phyloP scores from a whole-genome alignment of 2,888 invertebrate genomes.

The Drosophila macrospina region DNA sequence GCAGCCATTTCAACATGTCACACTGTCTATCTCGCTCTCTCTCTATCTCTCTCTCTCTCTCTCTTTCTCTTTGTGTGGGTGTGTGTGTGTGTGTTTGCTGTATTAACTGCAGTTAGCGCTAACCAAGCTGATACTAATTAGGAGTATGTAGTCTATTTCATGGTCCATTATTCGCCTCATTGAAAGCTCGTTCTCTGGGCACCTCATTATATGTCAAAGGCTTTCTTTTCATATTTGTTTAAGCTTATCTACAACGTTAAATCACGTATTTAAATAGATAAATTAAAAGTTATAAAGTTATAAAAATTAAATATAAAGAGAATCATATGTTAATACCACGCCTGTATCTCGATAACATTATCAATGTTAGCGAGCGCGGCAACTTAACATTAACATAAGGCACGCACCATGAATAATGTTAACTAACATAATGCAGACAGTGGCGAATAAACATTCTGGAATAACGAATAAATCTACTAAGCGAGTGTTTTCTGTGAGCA shows the following conservation, averaged over 20 bases:
- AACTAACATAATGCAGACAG: too few relatives aligned
- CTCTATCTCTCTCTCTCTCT: background rate
- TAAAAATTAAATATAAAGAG: too few relatives aligned
- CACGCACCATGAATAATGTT: too few relatives aligned
- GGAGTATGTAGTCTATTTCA: constrained; percentile 24
- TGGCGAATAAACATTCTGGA: too few relatives aligned
- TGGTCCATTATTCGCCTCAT: constrained; percentile 29
- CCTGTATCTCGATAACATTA: too few relatives aligned
- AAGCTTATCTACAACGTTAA: background rate
- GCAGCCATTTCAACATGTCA: constrained; percentile 36
- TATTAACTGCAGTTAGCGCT: constrained; percentile 11
- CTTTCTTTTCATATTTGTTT: too few relatives aligned
- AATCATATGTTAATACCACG: too few relatives aligned
- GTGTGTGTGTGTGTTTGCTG: background rate
- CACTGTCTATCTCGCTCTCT: background rate
- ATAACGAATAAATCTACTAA: too few relatives aligned
- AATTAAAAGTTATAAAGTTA: background rate
- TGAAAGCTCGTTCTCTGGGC: constrained; percentile 10
- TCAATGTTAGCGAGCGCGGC: too few relatives aligned
- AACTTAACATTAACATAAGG: too few relatives aligned
- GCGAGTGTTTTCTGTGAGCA: too few relatives aligned
- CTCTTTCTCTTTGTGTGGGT: background rate
- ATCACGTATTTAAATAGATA: background rate
- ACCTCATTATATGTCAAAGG: background rate
- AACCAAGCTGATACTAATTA: constrained; percentile 48